Conservation (phyloP, 2,113 vertebrate genomes). For the Nycticryphes semicollaris region DNA sequence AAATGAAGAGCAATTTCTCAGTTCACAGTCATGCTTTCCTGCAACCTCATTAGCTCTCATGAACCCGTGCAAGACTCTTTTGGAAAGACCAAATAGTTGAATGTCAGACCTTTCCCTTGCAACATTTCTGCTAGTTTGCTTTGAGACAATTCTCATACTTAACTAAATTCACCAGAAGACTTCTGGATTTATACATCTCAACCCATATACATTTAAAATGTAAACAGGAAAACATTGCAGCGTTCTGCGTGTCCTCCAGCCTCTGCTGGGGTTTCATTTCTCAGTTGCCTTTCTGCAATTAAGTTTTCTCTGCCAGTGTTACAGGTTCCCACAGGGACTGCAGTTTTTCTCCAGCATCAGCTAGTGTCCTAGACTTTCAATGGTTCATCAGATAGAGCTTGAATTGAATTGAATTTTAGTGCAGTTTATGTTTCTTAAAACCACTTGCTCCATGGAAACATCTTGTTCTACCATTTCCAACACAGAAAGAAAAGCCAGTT, state of each 20-base stretch:
- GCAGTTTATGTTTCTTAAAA: background rate
- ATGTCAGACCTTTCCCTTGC: background rate
- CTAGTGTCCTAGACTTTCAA: background rate
- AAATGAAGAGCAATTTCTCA: background rate
- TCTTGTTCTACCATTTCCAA: background rate
- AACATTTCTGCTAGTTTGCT: background rate
- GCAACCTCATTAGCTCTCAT: background rate
- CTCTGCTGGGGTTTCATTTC: background rate
- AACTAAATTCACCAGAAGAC: background rate
- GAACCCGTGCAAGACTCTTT: background rate
- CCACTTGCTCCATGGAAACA: background rate
- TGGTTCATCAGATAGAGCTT: background rate
- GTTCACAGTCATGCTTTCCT: background rate
- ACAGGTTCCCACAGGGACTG: background rate
- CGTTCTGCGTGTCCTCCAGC: background rate
- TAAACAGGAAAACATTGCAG: background rate
- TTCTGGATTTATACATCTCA: background rate
- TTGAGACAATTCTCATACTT: background rate
- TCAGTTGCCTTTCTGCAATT: background rate
- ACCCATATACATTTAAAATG: background rate
- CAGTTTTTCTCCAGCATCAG: background rate
- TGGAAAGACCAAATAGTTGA: background rate
- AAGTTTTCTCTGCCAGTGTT: background rate
- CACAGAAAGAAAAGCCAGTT: background rate
- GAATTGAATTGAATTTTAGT: background rate